phyloP scores from a whole-genome alignment of 2,888 invertebrate species.

The Serrognathus titanus region DNA sequence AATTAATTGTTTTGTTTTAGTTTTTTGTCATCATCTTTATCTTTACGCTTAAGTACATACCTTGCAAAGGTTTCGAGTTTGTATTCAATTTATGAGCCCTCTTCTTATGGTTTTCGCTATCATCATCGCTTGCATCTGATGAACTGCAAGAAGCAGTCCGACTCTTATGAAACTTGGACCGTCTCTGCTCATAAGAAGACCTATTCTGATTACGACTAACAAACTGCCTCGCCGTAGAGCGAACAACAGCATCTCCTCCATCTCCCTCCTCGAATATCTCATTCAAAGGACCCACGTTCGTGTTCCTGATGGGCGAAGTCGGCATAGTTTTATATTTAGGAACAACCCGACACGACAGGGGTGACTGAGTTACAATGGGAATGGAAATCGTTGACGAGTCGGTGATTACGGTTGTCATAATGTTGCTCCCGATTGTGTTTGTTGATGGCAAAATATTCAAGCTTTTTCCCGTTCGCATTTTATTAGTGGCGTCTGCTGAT shows the following conservation, averaged over 20 bases:
- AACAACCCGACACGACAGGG: conserved; percentile 37
- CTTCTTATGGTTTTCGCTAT: conserved; percentile 79
- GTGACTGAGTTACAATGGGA: conserved; percentile 49
- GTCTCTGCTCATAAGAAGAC: conserved; percentile 55
- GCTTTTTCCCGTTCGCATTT: background rate
- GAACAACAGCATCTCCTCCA: conserved; percentile 25
- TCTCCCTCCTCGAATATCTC: conserved; percentile 69
- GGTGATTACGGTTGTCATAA: conserved; percentile 49
- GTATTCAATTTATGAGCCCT: conserved; percentile 69
- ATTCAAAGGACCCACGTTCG: conserved; percentile 51
- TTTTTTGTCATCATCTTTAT: background rate
- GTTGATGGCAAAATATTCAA: conserved; percentile 27
- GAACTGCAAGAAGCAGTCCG: conserved; percentile 89
- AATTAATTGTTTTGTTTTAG: too few relatives aligned
- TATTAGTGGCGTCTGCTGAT: background rate
- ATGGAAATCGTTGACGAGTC: conserved; percentile 56
- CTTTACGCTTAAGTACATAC: conserved; percentile 16
- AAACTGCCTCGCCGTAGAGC: conserved; percentile 35
- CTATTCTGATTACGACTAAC: conserved; percentile 40
- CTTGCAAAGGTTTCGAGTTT: conserved; percentile 38
- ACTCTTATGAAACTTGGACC: conserved; percentile 68
- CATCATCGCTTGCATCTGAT: conserved; percentile 89
- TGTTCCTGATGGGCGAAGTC: conserved; percentile 49
- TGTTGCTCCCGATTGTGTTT: conserved; percentile 20
- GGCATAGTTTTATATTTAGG: conserved; percentile 60